A percentile compares a stretch with the other conserved stretches of the same genome.
Evolutionary conservation across 2,113 vertebrate species (phyloP).

Genomic region (Asarcornis scutulata): DNA sequence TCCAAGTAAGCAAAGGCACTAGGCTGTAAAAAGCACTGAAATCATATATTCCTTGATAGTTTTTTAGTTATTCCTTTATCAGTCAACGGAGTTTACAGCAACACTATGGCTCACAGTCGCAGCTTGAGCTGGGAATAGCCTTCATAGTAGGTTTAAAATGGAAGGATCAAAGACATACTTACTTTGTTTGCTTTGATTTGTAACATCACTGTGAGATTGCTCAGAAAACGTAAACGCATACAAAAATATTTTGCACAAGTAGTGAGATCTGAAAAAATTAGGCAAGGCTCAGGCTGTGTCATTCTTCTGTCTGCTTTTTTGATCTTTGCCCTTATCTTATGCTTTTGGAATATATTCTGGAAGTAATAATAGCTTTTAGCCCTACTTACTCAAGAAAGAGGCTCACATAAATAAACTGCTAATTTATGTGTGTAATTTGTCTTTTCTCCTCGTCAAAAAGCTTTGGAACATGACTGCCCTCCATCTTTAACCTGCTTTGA

Average conservation of each 20-base stretch:
- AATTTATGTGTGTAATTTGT: neutral
- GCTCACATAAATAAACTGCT: neutral
- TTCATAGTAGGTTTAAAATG: neutral
- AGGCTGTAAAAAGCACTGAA: neutral
- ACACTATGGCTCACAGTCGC: accelerated
- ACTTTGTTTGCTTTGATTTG: neutral
- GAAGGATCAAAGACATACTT: neutral
- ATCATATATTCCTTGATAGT: neutral
- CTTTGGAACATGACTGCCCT: neutral
- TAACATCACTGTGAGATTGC: neutral
- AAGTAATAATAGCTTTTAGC: neutral
- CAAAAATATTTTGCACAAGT: neutral
- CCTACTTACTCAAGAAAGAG: neutral
- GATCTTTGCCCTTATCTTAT: neutral
- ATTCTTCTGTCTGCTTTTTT: neutral
- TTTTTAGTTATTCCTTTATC: neutral
- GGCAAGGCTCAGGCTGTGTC: neutral
- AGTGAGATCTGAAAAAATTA: neutral
- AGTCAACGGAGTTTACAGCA: neutral
- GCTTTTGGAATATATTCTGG: neutral
- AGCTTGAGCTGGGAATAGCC: neutral
- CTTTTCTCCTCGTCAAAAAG: neutral
- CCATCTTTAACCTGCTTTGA: neutral
- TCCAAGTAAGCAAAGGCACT: neutral
- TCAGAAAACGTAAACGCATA: neutral